Conservation (phyloP, 1,140 invertebrate species). For the Cotesia chilonis region DNA sequence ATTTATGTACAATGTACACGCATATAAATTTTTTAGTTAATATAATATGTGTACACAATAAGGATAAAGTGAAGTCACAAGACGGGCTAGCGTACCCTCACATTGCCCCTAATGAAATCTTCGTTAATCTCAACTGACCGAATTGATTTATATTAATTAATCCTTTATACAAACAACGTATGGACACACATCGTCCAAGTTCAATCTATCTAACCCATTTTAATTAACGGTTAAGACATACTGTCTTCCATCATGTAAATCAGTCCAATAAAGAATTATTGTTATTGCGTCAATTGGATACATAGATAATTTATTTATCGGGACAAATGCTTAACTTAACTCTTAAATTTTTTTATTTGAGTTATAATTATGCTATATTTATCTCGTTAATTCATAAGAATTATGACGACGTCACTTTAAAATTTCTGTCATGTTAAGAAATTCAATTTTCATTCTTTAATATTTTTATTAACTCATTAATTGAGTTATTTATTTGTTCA, state of each 20-base stretch:
- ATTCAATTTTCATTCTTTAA: no score
- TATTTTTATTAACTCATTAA: no score
- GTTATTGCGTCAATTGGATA: constrained; percentile 13
- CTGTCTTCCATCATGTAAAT: constrained; percentile 6
- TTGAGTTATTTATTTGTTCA: no score
- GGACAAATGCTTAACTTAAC: background rate
- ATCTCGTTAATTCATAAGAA: no score
- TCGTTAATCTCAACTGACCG: constrained; percentile 51
- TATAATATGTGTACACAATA: constrained; percentile 16
- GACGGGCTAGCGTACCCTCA: constrained; percentile 26
- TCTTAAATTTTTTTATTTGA: background rate
- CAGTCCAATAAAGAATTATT: constrained; percentile 4
- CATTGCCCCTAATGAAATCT: constrained; percentile 58
- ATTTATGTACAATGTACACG: constrained; percentile 7
- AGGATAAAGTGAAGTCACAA: no score
- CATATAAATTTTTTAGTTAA: background rate
- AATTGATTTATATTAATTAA: constrained; percentile 42
- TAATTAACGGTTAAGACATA: constrained; percentile 3
- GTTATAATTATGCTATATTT: no score
- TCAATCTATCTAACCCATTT: constrained; percentile 13
- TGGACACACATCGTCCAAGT: constrained; percentile 8
- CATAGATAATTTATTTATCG: constrained; percentile 15
- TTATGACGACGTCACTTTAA: no score
- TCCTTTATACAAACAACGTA: constrained; percentile 20
- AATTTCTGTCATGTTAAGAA: no score